Conservation (phyloP, 64 coral and sea anemone species). For the Acropora yongei region DNA sequence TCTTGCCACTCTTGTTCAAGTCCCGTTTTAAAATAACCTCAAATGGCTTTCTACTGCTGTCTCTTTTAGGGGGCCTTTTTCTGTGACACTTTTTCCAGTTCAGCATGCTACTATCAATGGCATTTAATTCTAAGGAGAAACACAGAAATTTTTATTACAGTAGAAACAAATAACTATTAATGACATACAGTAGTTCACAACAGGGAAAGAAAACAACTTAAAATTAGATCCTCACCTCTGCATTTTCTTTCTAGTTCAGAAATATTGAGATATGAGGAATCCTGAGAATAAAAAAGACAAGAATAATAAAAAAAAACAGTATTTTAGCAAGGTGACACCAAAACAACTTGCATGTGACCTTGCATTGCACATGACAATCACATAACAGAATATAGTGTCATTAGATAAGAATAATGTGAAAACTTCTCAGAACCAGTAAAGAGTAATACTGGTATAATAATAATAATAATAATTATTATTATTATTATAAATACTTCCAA, state of each 20-base stretch:
- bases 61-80: conserved; percentile 5
- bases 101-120: conserved; percentile 3
- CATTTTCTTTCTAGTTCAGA: conserved; percentile 38
- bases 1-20: background rate
- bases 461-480: no score
- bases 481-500: no score
- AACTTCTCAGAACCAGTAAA: no score
- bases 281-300: background rate
- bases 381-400: no score
- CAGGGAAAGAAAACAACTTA: background rate
- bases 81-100: background rate
- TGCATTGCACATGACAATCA: no score
- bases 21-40: conserved; percentile 11
- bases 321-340: background rate
- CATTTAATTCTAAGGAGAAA: background rate
- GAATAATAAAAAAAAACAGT: background rate
- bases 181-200: no score
- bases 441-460: no score
- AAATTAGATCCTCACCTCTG: background rate
- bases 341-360: no score
- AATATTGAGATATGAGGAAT: conserved; percentile 21
- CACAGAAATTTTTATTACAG: no score
- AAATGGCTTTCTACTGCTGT: background rate
- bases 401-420: no score
- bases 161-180: no score